Base-by-base conservation (phyloP, 2,888 invertebrate species). In the Geotrupes spiniger region DNA sequence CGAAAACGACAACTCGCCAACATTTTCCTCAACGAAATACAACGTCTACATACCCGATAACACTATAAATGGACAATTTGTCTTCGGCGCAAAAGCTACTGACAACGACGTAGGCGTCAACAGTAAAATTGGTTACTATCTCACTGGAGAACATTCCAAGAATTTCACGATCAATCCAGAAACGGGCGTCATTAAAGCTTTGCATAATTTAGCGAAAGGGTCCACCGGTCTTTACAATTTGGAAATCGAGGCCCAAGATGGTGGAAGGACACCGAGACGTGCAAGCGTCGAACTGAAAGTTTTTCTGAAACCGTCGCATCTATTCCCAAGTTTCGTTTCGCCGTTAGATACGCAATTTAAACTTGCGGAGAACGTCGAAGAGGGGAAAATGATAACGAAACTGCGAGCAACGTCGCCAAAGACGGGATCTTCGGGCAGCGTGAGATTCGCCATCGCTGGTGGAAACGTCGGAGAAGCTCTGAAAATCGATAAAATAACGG, bases 401-500 rank as follows among this genome's bases (percentile, higher is more conserved):
- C 74, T 92, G 41, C 80, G 81, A 43, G 93, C 93, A 0, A 80
- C 80, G 2, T 89, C 92, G 0, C 89, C 92, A 0, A 92, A 92
- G 68, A 81, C 81, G 53, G 89, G 87, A 0, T 74, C 84, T 0
- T 76, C 79, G 3, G 85, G 85, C 6, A 80, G 81, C 58, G 76
- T 92, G 48, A 78, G 82, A 51, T 96, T 89, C 66, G 84, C 85
- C 17, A 89, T 96, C 53, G 94, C 92, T 6, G 96, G 95, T n/a
- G 96, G 96, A 2, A 96, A 95, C 69, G 81, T 91, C 2, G 92
- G 89, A 0, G 88, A 91, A 63, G 89, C 92, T n/a, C 78, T 93
- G 31, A 80, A 81, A 64, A 85, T 94, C 51, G 89, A 93, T 70
- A 73, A 82, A 17, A 81, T 81, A 44, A 86, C 83, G 25, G 94